Base-by-base conservation (phyloP, 2,113 vertebrate genomes). In the Cisticola juncidis region DNA sequence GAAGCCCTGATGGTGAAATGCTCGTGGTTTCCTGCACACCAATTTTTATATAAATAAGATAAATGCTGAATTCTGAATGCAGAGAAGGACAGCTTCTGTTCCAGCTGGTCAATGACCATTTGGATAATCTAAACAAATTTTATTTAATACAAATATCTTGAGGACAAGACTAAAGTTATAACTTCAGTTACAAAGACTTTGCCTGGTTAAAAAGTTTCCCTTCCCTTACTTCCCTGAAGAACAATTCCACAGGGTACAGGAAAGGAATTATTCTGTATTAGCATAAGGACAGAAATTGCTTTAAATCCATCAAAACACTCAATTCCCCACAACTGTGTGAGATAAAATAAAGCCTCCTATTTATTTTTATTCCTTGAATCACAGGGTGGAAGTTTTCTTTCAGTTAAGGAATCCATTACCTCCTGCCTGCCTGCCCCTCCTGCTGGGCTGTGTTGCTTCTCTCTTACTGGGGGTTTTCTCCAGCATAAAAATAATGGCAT, bases 321-420 rank as follows among this genome's bases (percentile, higher is more conserved):
- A 40, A 13, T 56, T 88, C 56, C 48, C 22, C 56, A 40, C 76
- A 78, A 68, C 2, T 14, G 14, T 26, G n/a, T 4, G 48, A 84
- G 86, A 78, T 51, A 76, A 90, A 93, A 88, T 53, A 94, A 92
- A 14, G n/a, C 66, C 86, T 72, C n/a, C 66, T 61, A 70, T 92
- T 92, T 64, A 73, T 72, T 92, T 91, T 91, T 42, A 83, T 77
- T 84, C 72, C 69, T 64, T 48, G 73, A 94, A 92, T 86, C 88
- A 29, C 73, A 68, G 36, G 48, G 33, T 53, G 61, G 38, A 91
- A 74, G 78, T 81, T 87, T 91, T 73, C 35, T 73, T 87, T 94
- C 78, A 80, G 77, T 66, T 64, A 91, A 87, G 76, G 85, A 48
- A 61, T 85, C 73, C 66, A 76, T 80, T 87, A 91, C 56, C 57